phyloP scores from a whole-genome alignment of 64 coral and sea anemone genomes.

The Porites australiensis region DNA sequence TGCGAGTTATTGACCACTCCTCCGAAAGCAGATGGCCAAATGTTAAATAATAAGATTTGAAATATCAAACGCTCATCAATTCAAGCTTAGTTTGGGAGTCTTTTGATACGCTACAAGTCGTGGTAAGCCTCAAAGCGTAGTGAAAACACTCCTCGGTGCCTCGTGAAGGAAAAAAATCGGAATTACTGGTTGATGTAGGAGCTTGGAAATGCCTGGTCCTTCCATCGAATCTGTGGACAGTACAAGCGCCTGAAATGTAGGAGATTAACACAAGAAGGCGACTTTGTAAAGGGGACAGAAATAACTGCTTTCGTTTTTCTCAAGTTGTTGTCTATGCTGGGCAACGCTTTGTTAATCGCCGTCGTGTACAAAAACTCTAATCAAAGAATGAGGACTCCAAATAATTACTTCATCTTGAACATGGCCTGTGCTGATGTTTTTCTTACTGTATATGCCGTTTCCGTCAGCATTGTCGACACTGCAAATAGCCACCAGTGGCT shows the following conservation, averaged over 20 bases:
- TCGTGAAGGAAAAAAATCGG: too few relatives aligned
- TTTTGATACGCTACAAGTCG: too few relatives aligned
- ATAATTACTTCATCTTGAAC: constrained; percentile 64
- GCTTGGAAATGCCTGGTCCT: not conserved
- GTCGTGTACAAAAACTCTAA: constrained; percentile 62
- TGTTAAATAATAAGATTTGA: too few relatives aligned
- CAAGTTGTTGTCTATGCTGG: not conserved
- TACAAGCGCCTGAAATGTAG: too few relatives aligned
- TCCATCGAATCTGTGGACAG: not conserved
- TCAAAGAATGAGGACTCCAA: constrained; percentile 54
- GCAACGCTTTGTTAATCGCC: constrained; percentile 37
- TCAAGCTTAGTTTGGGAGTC: too few relatives aligned
- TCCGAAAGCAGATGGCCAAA: too few relatives aligned
- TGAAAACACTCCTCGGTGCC: too few relatives aligned
- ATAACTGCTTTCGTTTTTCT: not conserved
- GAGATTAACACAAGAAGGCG: too few relatives aligned
- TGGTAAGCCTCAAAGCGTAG: too few relatives aligned
- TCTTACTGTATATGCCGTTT: not conserved
- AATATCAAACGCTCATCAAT: too few relatives aligned
- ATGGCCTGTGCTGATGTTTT: too few relatives aligned
- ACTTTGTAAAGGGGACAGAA: not conserved
- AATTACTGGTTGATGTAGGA: too few relatives aligned
- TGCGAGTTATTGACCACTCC: not conserved
- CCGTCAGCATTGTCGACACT: not conserved
- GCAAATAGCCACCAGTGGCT: constrained; percentile 12